Evolutionary conservation across 2,113 vertebrate species (phyloP).

Genomic region (Pithys albifrons): DNA sequence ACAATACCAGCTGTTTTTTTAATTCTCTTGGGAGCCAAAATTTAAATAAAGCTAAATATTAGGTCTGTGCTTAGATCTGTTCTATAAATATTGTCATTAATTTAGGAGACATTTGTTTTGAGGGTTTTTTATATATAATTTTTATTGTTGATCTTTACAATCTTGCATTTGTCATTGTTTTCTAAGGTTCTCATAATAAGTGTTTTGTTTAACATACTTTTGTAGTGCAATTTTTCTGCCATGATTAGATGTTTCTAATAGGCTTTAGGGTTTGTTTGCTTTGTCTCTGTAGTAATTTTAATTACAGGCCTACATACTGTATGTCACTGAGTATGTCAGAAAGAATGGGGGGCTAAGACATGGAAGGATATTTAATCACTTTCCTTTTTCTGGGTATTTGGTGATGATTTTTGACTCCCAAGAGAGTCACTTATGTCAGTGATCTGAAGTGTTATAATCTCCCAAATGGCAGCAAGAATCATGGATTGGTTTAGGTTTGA

Average conservation of each 20-base stretch:
- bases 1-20: slow-evolving; percentile 78
- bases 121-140: background rate
- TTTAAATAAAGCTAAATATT: slow-evolving; percentile 84
- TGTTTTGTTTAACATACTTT: slow-evolving; percentile 47
- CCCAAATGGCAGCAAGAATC: background rate
- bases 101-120: slow-evolving; percentile 63
- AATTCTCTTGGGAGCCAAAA: slow-evolving; percentile 79
- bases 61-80: slow-evolving; percentile 77
- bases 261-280: background rate
- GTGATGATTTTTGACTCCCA: background rate
- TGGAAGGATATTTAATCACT: background rate
- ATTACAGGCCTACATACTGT: background rate
- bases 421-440: background rate
- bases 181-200: slow-evolving; percentile 36
- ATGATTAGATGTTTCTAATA: slow-evolving; percentile 4
- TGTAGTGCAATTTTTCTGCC: slow-evolving; percentile 24
- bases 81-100: slow-evolving; percentile 77
- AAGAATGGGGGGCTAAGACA: background rate
- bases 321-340: background rate
- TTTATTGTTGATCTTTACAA: slow-evolving; percentile 56
- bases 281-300: background rate
- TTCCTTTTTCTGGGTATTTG: background rate
- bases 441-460: background rate
- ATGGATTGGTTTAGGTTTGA: background rate
- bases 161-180: slow-evolving; percentile 30